These are phyloP conservation scores for Melanophora roralis DNA, from an alignment of 2,888 invertebrate genomes.

Conservation along the genomic window DNA sequence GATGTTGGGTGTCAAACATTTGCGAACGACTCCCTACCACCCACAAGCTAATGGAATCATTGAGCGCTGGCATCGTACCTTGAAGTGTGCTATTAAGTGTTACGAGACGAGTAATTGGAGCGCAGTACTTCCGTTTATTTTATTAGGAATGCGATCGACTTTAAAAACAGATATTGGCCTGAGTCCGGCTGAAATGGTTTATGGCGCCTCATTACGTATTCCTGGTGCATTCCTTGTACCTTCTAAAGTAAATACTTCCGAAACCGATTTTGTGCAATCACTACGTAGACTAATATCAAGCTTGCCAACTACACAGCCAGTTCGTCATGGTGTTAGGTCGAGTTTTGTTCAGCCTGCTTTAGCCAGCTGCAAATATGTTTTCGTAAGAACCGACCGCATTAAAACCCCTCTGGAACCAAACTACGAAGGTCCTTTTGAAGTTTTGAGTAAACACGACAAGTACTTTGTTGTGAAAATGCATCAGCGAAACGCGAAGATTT, in stretches of 20 bases:
- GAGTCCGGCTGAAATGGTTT: neutral
- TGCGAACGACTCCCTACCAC: no score
- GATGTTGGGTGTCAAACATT: neutral
- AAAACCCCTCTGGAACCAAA: neutral
- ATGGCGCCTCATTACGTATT: neutral
- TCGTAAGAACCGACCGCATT: neutral
- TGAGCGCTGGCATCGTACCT: constrained; percentile 14
- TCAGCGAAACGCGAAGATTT: constrained; percentile 37
- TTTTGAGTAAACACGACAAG: neutral
- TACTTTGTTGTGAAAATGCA: neutral
- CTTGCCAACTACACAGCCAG: neutral
- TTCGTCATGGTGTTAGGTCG: neutral
- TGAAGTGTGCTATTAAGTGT: neutral
- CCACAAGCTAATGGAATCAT: no score
- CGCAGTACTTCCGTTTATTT: neutral
- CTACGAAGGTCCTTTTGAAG: constrained; percentile 1
- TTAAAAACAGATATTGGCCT: neutral
- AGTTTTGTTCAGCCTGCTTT: neutral
- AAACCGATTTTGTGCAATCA: constrained; percentile 1
- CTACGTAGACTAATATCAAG: neutral
- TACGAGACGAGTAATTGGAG: neutral
- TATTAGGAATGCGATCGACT: neutral
- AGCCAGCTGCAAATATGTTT: neutral
- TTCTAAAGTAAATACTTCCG: neutral
- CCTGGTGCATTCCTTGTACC: neutral